Evolutionary conservation across 2,888 invertebrate genomes (phyloP).

Genomic region (Eugnorisma glareosa): DNA sequence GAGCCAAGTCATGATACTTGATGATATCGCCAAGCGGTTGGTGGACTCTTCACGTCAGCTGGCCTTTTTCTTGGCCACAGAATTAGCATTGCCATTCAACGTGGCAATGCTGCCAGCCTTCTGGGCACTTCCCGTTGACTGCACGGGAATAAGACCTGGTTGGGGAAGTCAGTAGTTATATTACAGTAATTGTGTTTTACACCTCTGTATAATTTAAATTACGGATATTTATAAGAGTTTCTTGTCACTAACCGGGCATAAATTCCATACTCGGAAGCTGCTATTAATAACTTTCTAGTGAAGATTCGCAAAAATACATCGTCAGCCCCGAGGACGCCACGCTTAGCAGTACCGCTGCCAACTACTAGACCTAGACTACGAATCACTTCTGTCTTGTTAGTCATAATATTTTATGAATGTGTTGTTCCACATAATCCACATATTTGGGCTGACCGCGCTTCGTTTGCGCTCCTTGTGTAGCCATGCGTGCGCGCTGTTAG

Average conservation of each 20-base stretch:
- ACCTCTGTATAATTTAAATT: too few relatives aligned
- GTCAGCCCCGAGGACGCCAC: neutral
- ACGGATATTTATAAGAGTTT: too few relatives aligned
- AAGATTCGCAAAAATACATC: neutral
- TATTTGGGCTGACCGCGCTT: conserved; percentile 37
- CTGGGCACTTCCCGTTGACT: neutral
- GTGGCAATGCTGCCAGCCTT: neutral
- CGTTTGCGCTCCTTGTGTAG: conserved; percentile 34
- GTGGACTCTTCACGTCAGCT: neutral
- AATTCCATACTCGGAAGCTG: too few relatives aligned
- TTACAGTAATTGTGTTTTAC: too few relatives aligned
- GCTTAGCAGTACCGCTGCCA: neutral
- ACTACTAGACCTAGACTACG: neutral
- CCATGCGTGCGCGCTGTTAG: conserved; percentile 36
- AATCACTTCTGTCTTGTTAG: neutral
- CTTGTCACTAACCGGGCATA: neutral
- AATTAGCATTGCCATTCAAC: neutral
- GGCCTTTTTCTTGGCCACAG: neutral
- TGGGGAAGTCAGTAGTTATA: too few relatives aligned
- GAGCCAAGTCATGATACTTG: neutral
- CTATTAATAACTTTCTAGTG: neutral
- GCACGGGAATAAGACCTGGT: too few relatives aligned
- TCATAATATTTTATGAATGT: conserved; percentile 13
- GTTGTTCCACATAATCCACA: conserved; percentile 39
- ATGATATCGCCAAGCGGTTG: neutral